phyloP scores from a whole-genome alignment of 2,888 invertebrate species.

The Clanis bilineata region DNA sequence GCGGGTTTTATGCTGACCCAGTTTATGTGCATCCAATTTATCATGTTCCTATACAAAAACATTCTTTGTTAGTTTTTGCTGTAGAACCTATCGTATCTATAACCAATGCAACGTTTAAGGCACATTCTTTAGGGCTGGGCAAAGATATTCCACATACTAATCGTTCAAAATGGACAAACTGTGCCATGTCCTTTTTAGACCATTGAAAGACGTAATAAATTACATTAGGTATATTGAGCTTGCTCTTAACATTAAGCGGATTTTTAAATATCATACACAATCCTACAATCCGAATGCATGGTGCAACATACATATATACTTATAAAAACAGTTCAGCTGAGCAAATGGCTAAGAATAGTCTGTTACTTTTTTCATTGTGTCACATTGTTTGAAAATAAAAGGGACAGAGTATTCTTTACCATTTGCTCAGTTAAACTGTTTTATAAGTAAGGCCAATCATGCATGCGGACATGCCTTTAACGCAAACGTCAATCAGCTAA shows the following conservation, averaged over 20 bases:
- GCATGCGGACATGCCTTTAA: conserved; percentile 28
- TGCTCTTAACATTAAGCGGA: conserved; percentile 27
- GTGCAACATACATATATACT: too few species aligned
- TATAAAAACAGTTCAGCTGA: too few species aligned
- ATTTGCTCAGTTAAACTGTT: too few species aligned
- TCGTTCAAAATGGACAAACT: not conserved
- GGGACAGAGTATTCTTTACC: too few species aligned
- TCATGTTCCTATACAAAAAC: not conserved
- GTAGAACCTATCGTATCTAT: not conserved
- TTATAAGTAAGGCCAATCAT: too few species aligned
- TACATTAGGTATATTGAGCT: conserved; percentile 1
- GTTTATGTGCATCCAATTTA: conserved; percentile 23
- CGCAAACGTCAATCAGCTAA: conserved; percentile 39
- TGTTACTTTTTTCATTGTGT: too few species aligned
- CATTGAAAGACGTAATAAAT: not conserved
- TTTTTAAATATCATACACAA: too few species aligned
- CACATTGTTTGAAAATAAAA: too few species aligned
- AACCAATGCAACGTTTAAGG: not conserved
- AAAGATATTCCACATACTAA: not conserved
- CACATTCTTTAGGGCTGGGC: not conserved
- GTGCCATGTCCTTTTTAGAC: not conserved
- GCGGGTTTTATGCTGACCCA: conserved; percentile 25
- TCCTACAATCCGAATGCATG: too few species aligned
- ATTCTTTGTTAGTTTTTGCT: not conserved
- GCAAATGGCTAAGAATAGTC: too few species aligned